Evolutionary conservation across 2,888 invertebrate species (phyloP).

Genomic region (Athalia cordata): DNA sequence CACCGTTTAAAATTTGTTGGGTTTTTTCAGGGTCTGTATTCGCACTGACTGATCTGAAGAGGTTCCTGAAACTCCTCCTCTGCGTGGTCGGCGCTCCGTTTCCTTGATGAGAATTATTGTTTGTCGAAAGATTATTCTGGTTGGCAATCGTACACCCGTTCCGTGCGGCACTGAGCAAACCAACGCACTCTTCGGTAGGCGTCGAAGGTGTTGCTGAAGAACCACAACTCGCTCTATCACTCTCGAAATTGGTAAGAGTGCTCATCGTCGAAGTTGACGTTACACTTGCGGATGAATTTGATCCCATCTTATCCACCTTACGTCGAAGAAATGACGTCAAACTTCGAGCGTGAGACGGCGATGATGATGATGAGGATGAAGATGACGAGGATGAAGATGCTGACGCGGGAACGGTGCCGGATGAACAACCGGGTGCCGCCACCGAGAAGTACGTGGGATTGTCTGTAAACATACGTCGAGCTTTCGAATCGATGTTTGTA

Average conservation of each 20-base stretch:
- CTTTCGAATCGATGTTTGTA: constrained; percentile 17
- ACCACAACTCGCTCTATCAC: constrained; percentile 52
- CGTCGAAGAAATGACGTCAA: constrained; percentile 64
- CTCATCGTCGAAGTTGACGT: constrained; percentile 60
- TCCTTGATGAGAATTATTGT: constrained; percentile 56
- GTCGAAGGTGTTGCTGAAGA: constrained; percentile 60
- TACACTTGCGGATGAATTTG: constrained; percentile 60
- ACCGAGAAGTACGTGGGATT: constrained; percentile 87
- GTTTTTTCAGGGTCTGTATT: constrained; percentile 79
- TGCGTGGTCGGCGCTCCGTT: constrained; percentile 50
- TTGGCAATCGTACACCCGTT: constrained; percentile 6
- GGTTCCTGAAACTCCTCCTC: constrained; percentile 76
- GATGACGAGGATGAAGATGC: constrained; percentile 50
- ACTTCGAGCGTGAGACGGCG: constrained; percentile 54
- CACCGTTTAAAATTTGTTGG: constrained; percentile 80
- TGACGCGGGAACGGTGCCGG: constrained; percentile 50
- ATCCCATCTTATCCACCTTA: constrained; percentile 57
- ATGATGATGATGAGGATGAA: constrained; percentile 59
- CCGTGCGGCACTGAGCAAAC: constrained; percentile 55
- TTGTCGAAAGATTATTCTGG: constrained; percentile 46
- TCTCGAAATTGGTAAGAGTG: constrained; percentile 57
- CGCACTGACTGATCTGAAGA: constrained; percentile 80
- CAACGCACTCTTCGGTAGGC: constrained; percentile 56
- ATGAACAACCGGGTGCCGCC: constrained; percentile 73
- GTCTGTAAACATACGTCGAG: constrained; percentile 76